Evolutionary conservation across 2,888 invertebrate genomes (phyloP).

Genomic region (Sicus ferrugineus): DNA sequence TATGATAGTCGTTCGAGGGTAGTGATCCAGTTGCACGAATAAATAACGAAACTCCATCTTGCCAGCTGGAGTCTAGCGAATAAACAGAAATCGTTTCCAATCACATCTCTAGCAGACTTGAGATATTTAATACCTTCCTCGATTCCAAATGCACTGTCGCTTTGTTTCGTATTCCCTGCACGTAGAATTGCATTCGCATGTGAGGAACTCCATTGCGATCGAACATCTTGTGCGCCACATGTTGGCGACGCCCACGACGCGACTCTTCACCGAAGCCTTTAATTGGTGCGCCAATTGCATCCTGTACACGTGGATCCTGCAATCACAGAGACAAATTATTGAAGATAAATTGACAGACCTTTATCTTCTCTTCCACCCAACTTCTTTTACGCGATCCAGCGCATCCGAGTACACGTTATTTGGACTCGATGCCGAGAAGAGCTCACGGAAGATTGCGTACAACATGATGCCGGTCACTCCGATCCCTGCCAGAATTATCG

Average conservation of each 20-base stretch:
- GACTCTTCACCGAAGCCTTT: constrained; percentile 90
- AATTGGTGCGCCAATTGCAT: constrained; percentile 88
- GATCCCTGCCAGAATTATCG: constrained; percentile 81
- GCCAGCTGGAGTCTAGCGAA: constrained; percentile 76
- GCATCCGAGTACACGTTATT: constrained; percentile 85
- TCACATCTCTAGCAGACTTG: too few species aligned
- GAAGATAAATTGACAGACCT: not conserved
- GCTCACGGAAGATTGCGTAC: constrained; percentile 83
- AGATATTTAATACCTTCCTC: constrained; percentile 70
- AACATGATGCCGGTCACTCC: constrained; percentile 84
- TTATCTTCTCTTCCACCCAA: constrained; percentile 51
- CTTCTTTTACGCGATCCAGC: constrained; percentile 76
- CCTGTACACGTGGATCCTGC: constrained; percentile 77
- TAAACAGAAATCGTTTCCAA: not conserved
- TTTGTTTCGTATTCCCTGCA: constrained; percentile 82
- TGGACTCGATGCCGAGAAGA: constrained; percentile 88
- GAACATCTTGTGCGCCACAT: constrained; percentile 82
- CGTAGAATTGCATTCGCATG: constrained; percentile 89
- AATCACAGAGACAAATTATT: constrained; percentile 7
- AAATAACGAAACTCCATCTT: constrained; percentile 84
- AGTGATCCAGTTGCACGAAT: constrained; percentile 83
- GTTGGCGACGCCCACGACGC: constrained; percentile 80
- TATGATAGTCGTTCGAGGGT: constrained; percentile 76
- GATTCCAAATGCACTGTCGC: constrained; percentile 89
- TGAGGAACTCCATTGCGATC: constrained; percentile 78